A percentile compares a stretch with the other conserved stretches of the same genome.
Evolutionary conservation across 2,888 invertebrate species (phyloP).

Genomic region (Merodon equestris): DNA sequence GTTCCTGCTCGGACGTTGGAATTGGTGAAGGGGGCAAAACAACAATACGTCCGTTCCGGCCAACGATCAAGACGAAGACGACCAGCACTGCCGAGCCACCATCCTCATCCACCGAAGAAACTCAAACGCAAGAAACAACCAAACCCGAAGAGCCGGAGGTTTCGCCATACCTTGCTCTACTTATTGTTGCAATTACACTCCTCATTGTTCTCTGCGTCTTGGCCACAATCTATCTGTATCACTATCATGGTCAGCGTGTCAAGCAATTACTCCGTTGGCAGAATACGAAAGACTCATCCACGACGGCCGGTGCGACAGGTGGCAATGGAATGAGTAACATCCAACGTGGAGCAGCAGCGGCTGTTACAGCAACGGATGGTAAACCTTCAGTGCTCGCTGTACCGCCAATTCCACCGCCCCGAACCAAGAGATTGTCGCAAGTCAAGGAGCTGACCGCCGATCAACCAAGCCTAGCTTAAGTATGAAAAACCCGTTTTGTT

Average conservation of each 20-base stretch:
- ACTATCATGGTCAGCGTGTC: constrained; percentile 85
- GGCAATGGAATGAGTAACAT: constrained; percentile 46
- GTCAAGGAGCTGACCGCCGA: constrained; percentile 73
- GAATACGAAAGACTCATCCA: constrained; percentile 41
- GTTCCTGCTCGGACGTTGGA: constrained; percentile 90
- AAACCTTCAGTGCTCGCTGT: constrained; percentile 41
- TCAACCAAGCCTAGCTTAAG: constrained; percentile 72
- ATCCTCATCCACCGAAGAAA: constrained; percentile 41
- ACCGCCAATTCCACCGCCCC: constrained; percentile 75
- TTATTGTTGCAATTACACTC: constrained; percentile 84
- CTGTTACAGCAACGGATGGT: constrained; percentile 30
- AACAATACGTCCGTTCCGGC: constrained; percentile 78
- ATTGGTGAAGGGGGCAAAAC: constrained; percentile 81
- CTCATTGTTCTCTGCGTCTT: constrained; percentile 84
- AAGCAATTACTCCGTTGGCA: constrained; percentile 82
- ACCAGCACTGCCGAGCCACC: constrained; percentile 66
- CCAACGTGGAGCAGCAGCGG: constrained; percentile 33
- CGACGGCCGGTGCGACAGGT: not conserved
- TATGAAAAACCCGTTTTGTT: not conserved
- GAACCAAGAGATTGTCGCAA: constrained; percentile 74
- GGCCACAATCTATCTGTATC: constrained; percentile 86
- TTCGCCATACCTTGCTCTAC: constrained; percentile 79
- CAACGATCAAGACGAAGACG: constrained; percentile 74
- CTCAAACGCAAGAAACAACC: constrained; percentile 68
- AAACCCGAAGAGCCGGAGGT: constrained; percentile 71